Base-by-base conservation (phyloP, 2,797 vertebrate genomes). In the Danionella dracula region DNA sequence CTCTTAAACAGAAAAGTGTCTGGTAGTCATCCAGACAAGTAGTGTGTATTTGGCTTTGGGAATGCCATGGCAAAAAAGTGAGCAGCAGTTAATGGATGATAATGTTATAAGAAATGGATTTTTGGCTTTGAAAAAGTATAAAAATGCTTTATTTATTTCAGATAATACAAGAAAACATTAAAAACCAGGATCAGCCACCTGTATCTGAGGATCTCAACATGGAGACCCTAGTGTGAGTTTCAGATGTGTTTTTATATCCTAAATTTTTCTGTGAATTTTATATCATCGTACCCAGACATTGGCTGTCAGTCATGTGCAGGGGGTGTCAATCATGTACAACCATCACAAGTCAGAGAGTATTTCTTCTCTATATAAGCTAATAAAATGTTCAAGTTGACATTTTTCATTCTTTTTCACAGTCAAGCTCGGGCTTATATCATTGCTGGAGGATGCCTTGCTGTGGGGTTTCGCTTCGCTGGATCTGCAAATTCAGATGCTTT, bases 391-490 rank as follows among this genome's bases (percentile, higher is more conserved):
- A n/a, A n/a, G 46, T 37, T 27, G 46, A 49, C 27, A 11, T 46
- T 35, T 32, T 9, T 53, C 8, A 41, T 31, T 8, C 1, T 48
- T 57, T 56, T 48, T 20, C 78, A 64, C 78, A 98, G 97, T 71
- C 95, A 99, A 89, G 96, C 95, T 42, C 94, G 98, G 2, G 93
- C 96, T 79, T 98, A 99, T 86, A 99, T 99, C 27, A 94, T 96
- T 0, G 95, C 97, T 1, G 96, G 97, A 34, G 96, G 94, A 0
- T 99, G 97, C 54, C 84, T 99, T 82, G 93, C 96, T 1, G 81
- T 99, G 76, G 97, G 97, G 27, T 92, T 99, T 76, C 92, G 95
- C 72, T 99, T 99, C 73, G 96, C 97, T 0, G 97, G 97, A 5
- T 97, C 97, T 10, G 94, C 94, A 76, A 99, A 97, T 76, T 89